These are phyloP conservation scores for Chanos chanos DNA, from an alignment of 2,797 vertebrate genomes.

Conservation along the genomic window DNA sequence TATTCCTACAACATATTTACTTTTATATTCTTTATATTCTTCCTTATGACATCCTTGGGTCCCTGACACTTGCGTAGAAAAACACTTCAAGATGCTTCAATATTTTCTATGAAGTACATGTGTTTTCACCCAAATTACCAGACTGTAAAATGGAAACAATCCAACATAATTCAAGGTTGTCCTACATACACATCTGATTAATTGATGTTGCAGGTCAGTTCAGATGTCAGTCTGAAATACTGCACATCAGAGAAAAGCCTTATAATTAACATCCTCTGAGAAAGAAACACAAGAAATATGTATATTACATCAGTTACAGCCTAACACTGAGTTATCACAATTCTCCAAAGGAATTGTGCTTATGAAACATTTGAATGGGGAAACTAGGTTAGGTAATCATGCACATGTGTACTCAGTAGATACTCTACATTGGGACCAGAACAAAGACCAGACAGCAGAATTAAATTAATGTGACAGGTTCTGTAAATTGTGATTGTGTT, in stretches of 20 bases:
- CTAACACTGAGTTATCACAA: constrained; percentile 8
- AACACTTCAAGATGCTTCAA: constrained; percentile 26
- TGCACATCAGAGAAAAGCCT: not conserved
- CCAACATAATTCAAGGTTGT: not conserved
- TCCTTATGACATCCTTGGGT: not conserved
- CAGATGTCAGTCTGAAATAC: not conserved
- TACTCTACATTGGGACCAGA: constrained; percentile 4
- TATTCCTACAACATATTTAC: not conserved
- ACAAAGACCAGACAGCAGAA: constrained; percentile 3
- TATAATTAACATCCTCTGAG: not conserved
- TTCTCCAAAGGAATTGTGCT: constrained; percentile 8
- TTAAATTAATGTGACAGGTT: constrained; percentile 6
- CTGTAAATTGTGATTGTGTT: constrained; percentile 24
- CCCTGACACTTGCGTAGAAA: constrained; percentile 19
- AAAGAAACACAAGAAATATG: not conserved
- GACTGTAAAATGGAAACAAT: constrained; percentile 15
- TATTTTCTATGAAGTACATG: constrained; percentile 5
- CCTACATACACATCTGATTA: not conserved
- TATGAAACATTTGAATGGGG: not conserved
- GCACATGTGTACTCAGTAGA: not conserved
- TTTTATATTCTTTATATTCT: constrained; percentile 7
- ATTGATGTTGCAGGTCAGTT: not conserved
- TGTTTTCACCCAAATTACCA: constrained; percentile 3
- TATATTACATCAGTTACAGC: not conserved
- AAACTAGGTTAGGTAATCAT: constrained; percentile 1